A percentile compares a stretch with the other conserved stretches of the same genome.
Conservation (phyloP, 2,113 vertebrate genomes). For the Microtus richardsoni region DNA sequence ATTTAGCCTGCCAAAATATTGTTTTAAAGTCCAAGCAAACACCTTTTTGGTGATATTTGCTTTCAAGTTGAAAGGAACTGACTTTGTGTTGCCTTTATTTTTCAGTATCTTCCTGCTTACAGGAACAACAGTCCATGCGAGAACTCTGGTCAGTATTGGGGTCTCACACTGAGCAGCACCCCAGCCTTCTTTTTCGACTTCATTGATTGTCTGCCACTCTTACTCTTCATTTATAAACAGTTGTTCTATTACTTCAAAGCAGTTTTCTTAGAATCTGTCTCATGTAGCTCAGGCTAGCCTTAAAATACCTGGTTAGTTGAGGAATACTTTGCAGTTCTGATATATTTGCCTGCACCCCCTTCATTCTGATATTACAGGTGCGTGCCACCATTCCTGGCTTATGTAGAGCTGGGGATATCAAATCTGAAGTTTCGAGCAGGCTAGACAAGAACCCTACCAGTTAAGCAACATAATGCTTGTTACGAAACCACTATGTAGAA, state of each 20-base stretch:
- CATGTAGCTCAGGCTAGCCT: not conserved
- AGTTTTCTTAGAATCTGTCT: not conserved
- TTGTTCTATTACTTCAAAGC: not conserved
- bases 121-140: not conserved
- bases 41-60: not conserved
- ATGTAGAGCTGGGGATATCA: not conserved
- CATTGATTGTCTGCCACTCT: not conserved
- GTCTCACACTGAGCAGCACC: not conserved
- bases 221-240: not conserved
- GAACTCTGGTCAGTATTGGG: not conserved
- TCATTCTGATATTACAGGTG: not conserved
- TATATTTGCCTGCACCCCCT: not conserved
- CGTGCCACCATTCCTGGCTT: not conserved
- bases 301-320: not conserved
- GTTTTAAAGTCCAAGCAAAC: not conserved
- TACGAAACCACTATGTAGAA: not conserved
- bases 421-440: not conserved
- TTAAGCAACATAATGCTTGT: not conserved
- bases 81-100: not conserved
- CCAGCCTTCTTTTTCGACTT: not conserved
- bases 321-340: not conserved
- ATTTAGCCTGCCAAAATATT: not conserved
- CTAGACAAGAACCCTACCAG: not conserved
- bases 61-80: not conserved
- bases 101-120: not conserved